Evolutionary conservation across 2,888 invertebrate species (phyloP).

Genomic region (Limnephilus lunatus): DNA sequence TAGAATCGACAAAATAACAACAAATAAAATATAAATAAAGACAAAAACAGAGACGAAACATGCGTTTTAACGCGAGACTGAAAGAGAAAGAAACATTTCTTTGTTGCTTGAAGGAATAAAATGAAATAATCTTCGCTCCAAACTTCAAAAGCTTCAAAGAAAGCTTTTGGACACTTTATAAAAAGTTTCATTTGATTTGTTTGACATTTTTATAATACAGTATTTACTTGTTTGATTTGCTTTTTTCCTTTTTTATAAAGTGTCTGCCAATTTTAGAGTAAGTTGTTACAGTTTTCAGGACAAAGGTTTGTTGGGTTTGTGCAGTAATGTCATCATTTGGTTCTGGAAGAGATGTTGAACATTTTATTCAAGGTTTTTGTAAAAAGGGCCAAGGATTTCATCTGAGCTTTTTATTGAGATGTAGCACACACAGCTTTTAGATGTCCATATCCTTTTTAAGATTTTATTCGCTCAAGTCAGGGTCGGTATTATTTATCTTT

Average conservation of each 20-base stretch:
- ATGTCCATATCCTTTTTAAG: neutral
- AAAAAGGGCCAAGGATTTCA: neutral
- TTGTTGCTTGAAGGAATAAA: neutral
- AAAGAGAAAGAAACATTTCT: neutral
- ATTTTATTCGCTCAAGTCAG: neutral
- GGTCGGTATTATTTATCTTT: too few relatives aligned
- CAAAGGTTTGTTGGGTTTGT: neutral
- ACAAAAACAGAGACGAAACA: conserved; percentile 4
- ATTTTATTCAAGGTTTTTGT: conserved; percentile 6
- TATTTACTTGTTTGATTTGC: neutral
- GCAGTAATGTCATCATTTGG: conserved; percentile 25
- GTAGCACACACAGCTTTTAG: neutral
- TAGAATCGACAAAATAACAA: neutral
- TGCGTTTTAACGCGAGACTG: neutral
- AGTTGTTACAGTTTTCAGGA: conserved; percentile 11
- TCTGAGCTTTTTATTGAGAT: neutral
- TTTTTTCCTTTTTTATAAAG: neutral
- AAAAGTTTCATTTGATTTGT: neutral
- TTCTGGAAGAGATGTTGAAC: conserved; percentile 16
- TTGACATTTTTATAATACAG: neutral
- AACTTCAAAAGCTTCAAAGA: neutral
- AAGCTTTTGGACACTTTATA: neutral
- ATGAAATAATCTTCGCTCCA: neutral
- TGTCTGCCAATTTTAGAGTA: neutral
- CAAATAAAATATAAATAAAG: neutral